These are phyloP conservation scores for Bembecia ichneumoniformis DNA, from an alignment of 2,888 invertebrate species.

Conservation along the genomic window DNA sequence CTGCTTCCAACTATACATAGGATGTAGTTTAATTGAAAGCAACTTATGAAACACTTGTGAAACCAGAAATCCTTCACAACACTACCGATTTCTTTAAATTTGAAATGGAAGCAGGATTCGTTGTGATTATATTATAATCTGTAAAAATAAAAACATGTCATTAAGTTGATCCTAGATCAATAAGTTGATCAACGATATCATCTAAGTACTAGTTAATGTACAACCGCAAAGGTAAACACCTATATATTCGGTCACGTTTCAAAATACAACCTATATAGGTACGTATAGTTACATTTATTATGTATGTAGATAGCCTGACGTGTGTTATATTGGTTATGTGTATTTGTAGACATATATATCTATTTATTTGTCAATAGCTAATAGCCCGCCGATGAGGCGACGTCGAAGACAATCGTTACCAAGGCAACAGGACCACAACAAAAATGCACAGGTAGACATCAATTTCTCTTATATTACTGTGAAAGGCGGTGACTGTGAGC, in stretches of 20 bases:
- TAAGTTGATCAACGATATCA: slow-evolving; percentile 34
- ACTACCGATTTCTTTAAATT: too few relatives aligned
- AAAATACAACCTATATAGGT: slow-evolving; percentile 12
- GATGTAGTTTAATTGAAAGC: too few relatives aligned
- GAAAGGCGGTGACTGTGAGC: too few relatives aligned
- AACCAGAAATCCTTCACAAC: too few relatives aligned
- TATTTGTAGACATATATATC: slow-evolving; percentile 18
- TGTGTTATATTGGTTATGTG: slow-evolving; percentile 13
- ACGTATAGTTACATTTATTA: slow-evolving; percentile 4
- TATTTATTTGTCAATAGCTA: slow-evolving; percentile 61
- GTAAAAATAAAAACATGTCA: too few relatives aligned
- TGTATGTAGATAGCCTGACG: slow-evolving; percentile 11
- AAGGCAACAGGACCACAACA: slow-evolving; percentile 52
- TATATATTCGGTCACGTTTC: slow-evolving; percentile 37
- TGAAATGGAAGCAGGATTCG: too few relatives aligned
- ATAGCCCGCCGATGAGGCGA: slow-evolving; percentile 47
- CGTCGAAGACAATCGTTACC: slow-evolving; percentile 58
- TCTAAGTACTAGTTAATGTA: slow-evolving; percentile 32
- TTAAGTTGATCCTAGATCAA: slow-evolving; percentile 28
- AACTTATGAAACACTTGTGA: too few relatives aligned
- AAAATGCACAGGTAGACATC: slow-evolving; percentile 13
- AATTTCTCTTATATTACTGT: too few relatives aligned
- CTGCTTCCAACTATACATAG: too few relatives aligned
- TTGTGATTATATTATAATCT: too few relatives aligned
- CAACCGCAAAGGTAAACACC: too few relatives aligned